Evolutionary conservation across 2,888 invertebrate species (phyloP).

Genomic region (Diplolepis rosae): DNA sequence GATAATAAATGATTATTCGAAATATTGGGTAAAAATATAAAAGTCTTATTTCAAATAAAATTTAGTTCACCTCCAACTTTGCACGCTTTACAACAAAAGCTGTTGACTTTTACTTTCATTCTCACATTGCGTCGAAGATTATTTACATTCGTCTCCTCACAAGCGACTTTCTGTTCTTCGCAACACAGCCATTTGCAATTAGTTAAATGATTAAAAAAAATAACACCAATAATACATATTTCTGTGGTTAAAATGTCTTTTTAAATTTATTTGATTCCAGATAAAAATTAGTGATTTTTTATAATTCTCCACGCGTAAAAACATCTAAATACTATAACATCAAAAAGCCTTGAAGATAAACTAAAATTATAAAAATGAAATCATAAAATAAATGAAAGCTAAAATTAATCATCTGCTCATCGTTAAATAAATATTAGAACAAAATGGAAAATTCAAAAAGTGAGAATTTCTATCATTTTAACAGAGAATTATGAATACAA

Average conservation of each 20-base stretch:
- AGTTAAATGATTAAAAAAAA: background rate
- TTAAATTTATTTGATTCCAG: no score
- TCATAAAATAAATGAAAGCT: no score
- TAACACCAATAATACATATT: background rate
- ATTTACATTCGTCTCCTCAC: constrained; percentile 25
- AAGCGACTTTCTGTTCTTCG: background rate
- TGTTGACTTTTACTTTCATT: constrained; percentile 20
- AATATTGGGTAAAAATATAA: no score
- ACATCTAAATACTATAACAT: background rate
- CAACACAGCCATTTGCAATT: constrained; percentile 4
- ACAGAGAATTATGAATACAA: background rate
- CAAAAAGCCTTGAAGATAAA: background rate
- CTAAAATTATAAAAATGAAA: background rate
- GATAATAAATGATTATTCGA: no score
- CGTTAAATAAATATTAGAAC: no score
- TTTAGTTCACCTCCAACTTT: background rate
- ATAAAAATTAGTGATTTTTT: no score
- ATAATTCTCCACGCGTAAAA: background rate
- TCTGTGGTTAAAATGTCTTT: background rate
- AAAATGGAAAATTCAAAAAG: no score
- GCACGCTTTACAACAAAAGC: background rate
- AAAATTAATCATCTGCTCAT: no score
- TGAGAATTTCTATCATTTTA: background rate
- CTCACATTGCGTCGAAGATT: constrained; percentile 13
- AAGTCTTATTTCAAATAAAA: background rate